These are phyloP conservation scores for Formica selysi DNA, from an alignment of 1,140 invertebrate species.

Conservation along the genomic window DNA sequence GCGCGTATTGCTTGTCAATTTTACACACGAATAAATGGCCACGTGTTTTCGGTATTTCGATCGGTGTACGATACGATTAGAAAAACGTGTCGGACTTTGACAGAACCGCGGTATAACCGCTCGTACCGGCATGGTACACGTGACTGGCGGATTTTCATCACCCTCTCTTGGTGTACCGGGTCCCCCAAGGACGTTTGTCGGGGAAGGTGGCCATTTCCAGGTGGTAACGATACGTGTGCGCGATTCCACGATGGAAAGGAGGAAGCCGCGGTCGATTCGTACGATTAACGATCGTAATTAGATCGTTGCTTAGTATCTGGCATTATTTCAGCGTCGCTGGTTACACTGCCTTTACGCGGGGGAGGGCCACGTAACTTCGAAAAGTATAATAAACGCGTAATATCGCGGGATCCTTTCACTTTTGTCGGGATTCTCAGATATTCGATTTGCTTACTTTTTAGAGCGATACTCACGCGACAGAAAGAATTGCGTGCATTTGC, in stretches of 20 bases:
- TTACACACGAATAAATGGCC: not conserved
- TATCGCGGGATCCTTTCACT: slow-evolving; percentile 46
- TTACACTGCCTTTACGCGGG: slow-evolving; percentile 22
- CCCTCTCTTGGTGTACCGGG: slow-evolving; percentile 76
- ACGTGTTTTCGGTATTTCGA: slow-evolving; percentile 5
- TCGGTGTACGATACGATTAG: not conserved
- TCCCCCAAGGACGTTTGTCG: slow-evolving; percentile 75
- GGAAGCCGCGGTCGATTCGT: slow-evolving; percentile 66
- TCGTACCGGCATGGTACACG: slow-evolving; percentile 75
- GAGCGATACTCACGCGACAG: slow-evolving; percentile 19
- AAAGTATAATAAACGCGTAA: slow-evolving; percentile 11
- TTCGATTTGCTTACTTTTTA: slow-evolving; percentile 27
- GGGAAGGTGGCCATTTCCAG: slow-evolving; percentile 75
- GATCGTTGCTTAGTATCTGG: slow-evolving; percentile 21
- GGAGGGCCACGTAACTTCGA: slow-evolving; percentile 35
- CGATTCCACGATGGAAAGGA: slow-evolving; percentile 65
- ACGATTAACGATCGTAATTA: slow-evolving; percentile 62
- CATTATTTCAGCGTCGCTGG: slow-evolving; percentile 33
- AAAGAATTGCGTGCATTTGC: slow-evolving; percentile 44
- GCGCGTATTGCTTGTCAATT: not conserved
- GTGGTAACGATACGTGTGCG: slow-evolving; percentile 9
- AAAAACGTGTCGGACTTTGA: slow-evolving; percentile 11
- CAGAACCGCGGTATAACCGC: slow-evolving; percentile 53
- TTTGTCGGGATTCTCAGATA: not conserved
- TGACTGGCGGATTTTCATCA: slow-evolving; percentile 79